Evolutionary conservation across 2,888 invertebrate species (phyloP), one percentile per base, ranked within the genome.

Genomic region (Parelbella ahira): DNA sequence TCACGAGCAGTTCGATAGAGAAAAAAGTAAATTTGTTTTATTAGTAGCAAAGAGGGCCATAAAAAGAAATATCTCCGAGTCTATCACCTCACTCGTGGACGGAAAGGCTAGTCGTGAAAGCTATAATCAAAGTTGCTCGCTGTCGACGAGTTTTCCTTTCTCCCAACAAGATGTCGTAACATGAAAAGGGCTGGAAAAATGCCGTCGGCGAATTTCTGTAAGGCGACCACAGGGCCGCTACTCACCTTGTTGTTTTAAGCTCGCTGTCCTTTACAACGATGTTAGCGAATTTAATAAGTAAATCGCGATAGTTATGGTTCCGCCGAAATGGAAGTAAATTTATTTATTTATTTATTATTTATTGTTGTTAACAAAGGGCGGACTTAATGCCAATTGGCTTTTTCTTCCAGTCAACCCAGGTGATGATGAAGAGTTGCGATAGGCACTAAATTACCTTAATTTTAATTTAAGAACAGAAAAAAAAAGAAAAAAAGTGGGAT

Each of bases 101-200:
- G 56, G 66, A 80, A 79, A 74, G 79, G 77, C 77, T 69, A 78
- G 75, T 84, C 78, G 75, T 77, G 81, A 80, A 78, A 60, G 77
- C 81, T 78, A 84, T 83, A 86, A 86, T 83, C 84, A 83, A 84
- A 86, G 81, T 86, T 84, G 82, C 71, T 68, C 75, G 69, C 70
- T 78, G 81, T 79, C 73, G 74, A 69, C 77, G 77, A 79, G 80
- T 78, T 86, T 83, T 78, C 80, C 73, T 81, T 80, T 72, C 79
- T 82, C 79, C 80, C 82, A 84, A 83, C 84, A 84, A 74, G 80
- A 70, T 86, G 83, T 83, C 70, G 79, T 79, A 71, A 86, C 86
- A 86, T 61, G 83, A 70, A 86, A 87, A 83, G 78, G 86, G 86
- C 74, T 75, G 86, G 79, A 59, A 70, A 76, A 83, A 73, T 68